These are phyloP conservation scores for Pemphigus obesinymphae DNA, from an alignment of 1,140 invertebrate species.

Conservation along the genomic window DNA sequence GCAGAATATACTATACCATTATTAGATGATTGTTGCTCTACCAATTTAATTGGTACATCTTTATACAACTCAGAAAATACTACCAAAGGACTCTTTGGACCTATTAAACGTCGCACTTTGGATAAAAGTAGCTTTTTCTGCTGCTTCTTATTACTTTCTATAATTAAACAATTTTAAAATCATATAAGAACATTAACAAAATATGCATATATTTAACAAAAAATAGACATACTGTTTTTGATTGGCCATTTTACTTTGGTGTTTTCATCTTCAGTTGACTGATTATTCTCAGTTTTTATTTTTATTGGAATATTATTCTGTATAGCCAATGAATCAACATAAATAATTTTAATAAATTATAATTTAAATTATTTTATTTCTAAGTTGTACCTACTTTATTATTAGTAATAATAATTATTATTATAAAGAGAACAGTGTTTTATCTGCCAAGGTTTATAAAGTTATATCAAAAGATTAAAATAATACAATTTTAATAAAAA, in stretches of 20 bases:
- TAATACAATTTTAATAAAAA: too few relatives aligned
- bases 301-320: neutral
- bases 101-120: constrained; percentile 10
- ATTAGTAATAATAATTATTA: neutral
- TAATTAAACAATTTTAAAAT: neutral
- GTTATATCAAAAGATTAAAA: too few relatives aligned
- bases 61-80: constrained; percentile 29
- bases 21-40: neutral
- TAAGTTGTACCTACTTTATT: neutral
- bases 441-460: constrained; percentile 24
- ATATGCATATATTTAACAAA: neutral
- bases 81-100: constrained; percentile 23
- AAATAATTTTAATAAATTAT: constrained; percentile 23
- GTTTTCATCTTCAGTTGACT: neutral
- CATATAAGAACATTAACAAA: neutral
- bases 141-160: constrained; percentile 27
- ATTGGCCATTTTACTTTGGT: neutral
- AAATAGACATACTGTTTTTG: constrained; percentile 12
- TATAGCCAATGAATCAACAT: constrained; percentile 32
- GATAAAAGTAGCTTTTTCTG: constrained; percentile 6
- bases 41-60: constrained; percentile 19
- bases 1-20: neutral
- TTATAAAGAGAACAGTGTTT: neutral
- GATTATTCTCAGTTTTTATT: neutral
- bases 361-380: neutral